Percentiles rank a stretch among this genome's conserved stretches.
phyloP scores from a whole-genome alignment of 1,140 invertebrate species.

The Stegodyphus mimosarum region DNA sequence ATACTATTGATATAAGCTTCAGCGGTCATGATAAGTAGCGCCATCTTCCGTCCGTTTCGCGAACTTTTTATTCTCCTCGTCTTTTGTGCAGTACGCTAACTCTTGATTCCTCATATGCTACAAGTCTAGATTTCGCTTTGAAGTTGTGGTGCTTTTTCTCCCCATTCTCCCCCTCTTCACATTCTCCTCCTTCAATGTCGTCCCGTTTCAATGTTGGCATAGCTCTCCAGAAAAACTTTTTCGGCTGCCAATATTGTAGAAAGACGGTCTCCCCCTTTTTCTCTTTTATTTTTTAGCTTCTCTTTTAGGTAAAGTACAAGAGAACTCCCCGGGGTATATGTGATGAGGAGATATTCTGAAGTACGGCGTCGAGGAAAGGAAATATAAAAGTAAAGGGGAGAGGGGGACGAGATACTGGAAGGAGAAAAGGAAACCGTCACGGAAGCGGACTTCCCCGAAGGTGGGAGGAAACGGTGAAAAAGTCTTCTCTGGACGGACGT shows the following conservation, averaged over 20 bases:
- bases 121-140: constrained; percentile 36
- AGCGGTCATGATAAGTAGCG: constrained; percentile 42
- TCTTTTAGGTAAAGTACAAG: background rate
- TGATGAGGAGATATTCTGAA: constrained; percentile 56
- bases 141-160: constrained; percentile 38
- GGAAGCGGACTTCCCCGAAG: constrained; percentile 37
- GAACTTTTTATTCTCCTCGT: constrained; percentile 37
- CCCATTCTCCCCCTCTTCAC: background rate
- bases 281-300: background rate
- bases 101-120: constrained; percentile 46
- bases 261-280: background rate
- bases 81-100: constrained; percentile 30
- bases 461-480: constrained; percentile 40
- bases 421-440: constrained; percentile 26
- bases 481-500: constrained; percentile 12
- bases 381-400: constrained; percentile 11
- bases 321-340: constrained; percentile 36
- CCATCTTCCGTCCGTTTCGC: constrained; percentile 50
- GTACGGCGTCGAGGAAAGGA: constrained; percentile 2
- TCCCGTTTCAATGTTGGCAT: constrained; percentile 49
- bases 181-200: constrained; percentile 31
- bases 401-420: background rate
- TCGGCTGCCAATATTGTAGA: constrained; percentile 55
- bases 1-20: background rate
- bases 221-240: constrained; percentile 57